A percentile compares a stretch with the other conserved stretches of the same genome.
Evolutionary conservation across 2,113 vertebrate species (phyloP).

Genomic region (Terrapene triunguis): DNA sequence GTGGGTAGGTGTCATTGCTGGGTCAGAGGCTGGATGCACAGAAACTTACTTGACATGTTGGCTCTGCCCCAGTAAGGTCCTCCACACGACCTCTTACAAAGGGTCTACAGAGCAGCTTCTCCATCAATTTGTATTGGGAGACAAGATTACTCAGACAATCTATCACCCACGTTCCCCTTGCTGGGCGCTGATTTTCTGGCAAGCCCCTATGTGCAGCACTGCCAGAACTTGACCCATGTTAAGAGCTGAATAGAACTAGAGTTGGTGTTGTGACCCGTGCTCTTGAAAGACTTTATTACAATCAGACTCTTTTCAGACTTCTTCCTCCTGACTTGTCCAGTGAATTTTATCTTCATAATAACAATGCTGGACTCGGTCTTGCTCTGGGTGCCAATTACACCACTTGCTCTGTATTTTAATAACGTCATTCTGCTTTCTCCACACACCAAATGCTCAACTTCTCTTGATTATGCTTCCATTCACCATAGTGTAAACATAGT

Average conservation of each 20-base stretch:
- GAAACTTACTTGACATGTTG: neutral
- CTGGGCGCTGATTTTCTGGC: neutral
- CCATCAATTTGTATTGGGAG: neutral
- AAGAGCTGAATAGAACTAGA: neutral
- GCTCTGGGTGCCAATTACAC: conserved; percentile 79
- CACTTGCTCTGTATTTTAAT: conserved; percentile 89
- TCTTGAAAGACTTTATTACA: neutral
- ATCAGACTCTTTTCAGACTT: conserved; percentile 12
- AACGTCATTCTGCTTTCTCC: conserved; percentile 89
- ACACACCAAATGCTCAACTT: conserved; percentile 73
- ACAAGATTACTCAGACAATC: neutral
- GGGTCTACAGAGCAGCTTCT: neutral
- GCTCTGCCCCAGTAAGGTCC: neutral
- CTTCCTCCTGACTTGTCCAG: conserved; percentile 64
- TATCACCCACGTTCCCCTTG: neutral
- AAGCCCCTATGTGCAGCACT: neutral
- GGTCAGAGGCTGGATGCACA: neutral
- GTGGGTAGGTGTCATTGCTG: neutral
- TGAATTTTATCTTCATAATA: conserved; percentile 90
- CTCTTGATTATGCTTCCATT: conserved; percentile 83
- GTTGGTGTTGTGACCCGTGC: neutral
- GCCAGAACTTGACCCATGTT: neutral
- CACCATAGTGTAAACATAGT: conserved; percentile 83
- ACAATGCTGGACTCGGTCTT: conserved; percentile 82
- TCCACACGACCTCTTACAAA: neutral